These are phyloP conservation scores for Antennarius striatus DNA, from an alignment of 2,113 vertebrate species.

Conservation along the genomic window DNA sequence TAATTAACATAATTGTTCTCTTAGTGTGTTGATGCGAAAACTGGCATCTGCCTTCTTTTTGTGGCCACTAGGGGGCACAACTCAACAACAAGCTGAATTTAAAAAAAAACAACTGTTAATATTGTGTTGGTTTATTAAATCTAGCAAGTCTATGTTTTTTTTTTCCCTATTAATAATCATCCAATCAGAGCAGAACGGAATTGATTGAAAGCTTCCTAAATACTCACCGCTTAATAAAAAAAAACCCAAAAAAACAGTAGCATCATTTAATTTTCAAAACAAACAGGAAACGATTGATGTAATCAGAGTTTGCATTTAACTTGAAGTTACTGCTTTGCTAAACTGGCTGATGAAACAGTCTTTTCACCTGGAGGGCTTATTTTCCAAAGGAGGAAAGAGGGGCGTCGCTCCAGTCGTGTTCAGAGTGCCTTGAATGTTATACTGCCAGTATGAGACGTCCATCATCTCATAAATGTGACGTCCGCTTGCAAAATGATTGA, in stretches of 20 bases:
- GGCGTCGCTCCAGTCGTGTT: slow-evolving; percentile 23
- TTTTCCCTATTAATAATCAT: not conserved
- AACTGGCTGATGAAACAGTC: slow-evolving; percentile 1
- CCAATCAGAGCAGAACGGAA: not conserved
- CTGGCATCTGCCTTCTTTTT: too few species aligned
- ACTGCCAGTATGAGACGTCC: slow-evolving; percentile 39
- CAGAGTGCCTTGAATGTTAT: slow-evolving; percentile 13
- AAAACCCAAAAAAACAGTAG: too few species aligned
- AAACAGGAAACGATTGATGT: too few species aligned
- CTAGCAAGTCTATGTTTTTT: too few species aligned
- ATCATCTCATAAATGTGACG: slow-evolving; percentile 54
- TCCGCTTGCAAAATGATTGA: slow-evolving; percentile 51
- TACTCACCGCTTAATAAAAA: not conserved
- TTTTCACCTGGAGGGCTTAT: not conserved
- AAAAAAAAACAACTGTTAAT: not conserved
- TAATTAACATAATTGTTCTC: too few species aligned
- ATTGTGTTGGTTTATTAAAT: too few species aligned
- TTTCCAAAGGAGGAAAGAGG: slow-evolving; percentile 7
- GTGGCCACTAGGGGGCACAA: not conserved
- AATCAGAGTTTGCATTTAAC: too few species aligned
- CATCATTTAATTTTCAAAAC: not conserved
- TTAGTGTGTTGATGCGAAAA: too few species aligned
- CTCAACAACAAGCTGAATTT: not conserved
- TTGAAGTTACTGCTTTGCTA: not conserved
- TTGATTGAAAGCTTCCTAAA: not conserved